Evolutionary conservation across 2,888 invertebrate genomes (phyloP), one percentile per base, ranked within the genome.

Genomic region (Schrankia costaestrigalis): DNA sequence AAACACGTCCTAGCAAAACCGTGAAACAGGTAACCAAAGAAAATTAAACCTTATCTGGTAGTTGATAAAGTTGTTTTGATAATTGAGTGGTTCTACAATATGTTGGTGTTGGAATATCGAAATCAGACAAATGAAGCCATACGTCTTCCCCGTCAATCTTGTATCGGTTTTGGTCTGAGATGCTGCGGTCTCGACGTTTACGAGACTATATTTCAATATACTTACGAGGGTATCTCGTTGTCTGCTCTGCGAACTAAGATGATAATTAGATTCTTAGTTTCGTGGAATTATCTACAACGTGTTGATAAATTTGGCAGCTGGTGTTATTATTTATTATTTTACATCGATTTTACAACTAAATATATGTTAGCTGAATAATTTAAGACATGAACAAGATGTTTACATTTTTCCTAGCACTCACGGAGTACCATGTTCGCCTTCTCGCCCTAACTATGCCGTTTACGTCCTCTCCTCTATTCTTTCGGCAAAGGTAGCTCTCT

Each of bases 131-230:
- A 87, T 87, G 83, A 87, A 87, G 87, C 64, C 78, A 84, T 87
- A 75, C 73, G 71, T 86, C 85, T 79, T 51, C 50, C 47, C 53
- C 62, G 74, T 78, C 80, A 77, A 76, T 80, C 75, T 74, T 58
- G 52, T 49, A 56, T 74, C 68, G 70, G 73, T 79, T 75, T 83
- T 79, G 77, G 71, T 61, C 71, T 56, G 74, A 77, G 73, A 63
- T 60, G 65, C 72, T 70, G 64, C 59, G 57, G 67, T 63, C 71
- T 63, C 61, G 80, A 78, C 79, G 36, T 87, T 86, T 87, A 87
- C 63, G 84, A 74, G 72, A 72, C 74, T 65, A 86, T 87, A 86
- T 84, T 85, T 87, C 85, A 87, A 83, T 86, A 84, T 85, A 68
- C 82, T 85, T 87, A 87, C 78, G 84, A 87, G 86, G 73, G 54